Evolutionary conservation across 2,113 vertebrate species (phyloP), one percentile per base, ranked within the genome.

Genomic region (Carassius carassius): DNA sequence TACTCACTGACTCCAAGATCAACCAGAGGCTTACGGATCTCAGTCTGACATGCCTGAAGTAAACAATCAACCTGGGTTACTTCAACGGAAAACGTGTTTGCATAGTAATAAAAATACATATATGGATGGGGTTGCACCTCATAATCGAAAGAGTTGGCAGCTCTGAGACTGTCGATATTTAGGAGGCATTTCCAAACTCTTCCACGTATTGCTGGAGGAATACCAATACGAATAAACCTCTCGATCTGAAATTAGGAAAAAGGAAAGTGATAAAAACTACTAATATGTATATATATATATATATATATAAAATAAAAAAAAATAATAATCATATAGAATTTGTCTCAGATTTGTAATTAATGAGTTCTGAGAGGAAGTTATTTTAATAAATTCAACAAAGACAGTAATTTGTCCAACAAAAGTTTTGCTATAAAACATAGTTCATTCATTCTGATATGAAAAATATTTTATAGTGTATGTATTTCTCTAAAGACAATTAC

Each of bases 1-100:
- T 94, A 94, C 78, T 95, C 93, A 32, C 94, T 93, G 58, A 94
- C 89, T 16, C 93, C 92, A 32, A 94, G 79, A 81, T 94, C 93
- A 70, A 94, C 92, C 63, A 94, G 87, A 9, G 90, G 91, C 11
- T 83, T 89, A n/a, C 94, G 87, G 41, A 94, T 89, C 63, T 94
- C 93, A 17, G 76, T 80, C 87, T 93, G 84, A 65, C 92, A 94
- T 0, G 35, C 92, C 93, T 95, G 85, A 41, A 35, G 54, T 5
- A 63, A 25, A 76, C 19, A 73, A 70, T 25, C 13, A 0, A 32
- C 14, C 16, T 16, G 25, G 47, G 29, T 70, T 69, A 32, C 51
- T 44, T 41, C 13, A 5, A 65, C 10, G 21, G 21, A 4, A 77
- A n/a, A 84, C 5, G 0, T 25, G 35, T 58, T 9, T 16, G 19